Percentiles rank a stretch among this genome's conserved stretches.
Evolutionary conservation across 2,113 vertebrate genomes (phyloP).

Genomic region (Pangasianodon hypophthalmus): DNA sequence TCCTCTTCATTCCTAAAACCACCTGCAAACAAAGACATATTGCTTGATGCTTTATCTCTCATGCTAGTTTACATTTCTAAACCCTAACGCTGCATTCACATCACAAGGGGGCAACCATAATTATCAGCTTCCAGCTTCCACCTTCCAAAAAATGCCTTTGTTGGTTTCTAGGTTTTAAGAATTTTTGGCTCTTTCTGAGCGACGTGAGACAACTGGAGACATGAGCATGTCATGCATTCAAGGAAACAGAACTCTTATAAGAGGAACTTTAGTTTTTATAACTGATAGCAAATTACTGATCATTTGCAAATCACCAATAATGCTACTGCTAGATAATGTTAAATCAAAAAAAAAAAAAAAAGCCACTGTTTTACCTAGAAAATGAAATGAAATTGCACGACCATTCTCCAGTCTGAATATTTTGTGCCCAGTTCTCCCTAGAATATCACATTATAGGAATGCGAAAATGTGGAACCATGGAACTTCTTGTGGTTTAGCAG

Average conservation of each 20-base stretch:
- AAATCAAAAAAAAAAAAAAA: not conserved
- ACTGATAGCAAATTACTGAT: not conserved
- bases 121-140: not conserved
- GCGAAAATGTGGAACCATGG: not conserved
- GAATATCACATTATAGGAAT: not conserved
- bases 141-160: not conserved
- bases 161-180: not conserved
- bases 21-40: constrained; percentile 63
- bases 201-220: not conserved
- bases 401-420: not conserved
- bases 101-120: not conserved
- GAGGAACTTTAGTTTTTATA: not conserved
- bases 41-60: not conserved
- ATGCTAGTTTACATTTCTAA: not conserved
- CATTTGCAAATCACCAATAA: too few species aligned
- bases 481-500: not conserved
- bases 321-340: not conserved
- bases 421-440: not conserved
- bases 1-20: constrained; percentile 72
- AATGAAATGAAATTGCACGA: not conserved
- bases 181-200: not conserved
- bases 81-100: not conserved
- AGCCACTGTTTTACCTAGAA: not conserved
- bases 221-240: not conserved
- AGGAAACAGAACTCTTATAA: not conserved